These are phyloP conservation scores for Sinocyclocheilus rhinocerous DNA, from an alignment of 2,113 vertebrate genomes.

Conservation along the genomic window DNA sequence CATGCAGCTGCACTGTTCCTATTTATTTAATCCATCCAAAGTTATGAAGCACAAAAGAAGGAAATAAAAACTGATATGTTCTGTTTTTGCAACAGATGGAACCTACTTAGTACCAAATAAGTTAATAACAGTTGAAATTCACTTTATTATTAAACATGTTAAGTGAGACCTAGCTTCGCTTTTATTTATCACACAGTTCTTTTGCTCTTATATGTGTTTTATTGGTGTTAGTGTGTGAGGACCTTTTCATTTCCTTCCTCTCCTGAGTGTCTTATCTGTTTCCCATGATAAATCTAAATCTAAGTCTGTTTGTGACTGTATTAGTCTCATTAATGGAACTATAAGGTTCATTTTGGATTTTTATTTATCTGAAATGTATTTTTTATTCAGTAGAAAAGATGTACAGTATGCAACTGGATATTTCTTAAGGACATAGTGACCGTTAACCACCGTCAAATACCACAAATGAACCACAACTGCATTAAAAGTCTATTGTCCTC, in stretches of 20 bases:
- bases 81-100: not conserved
- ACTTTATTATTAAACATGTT: not conserved
- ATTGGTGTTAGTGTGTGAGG: not conserved
- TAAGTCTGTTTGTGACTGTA: not conserved
- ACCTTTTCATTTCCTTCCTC: conserved; percentile 11
- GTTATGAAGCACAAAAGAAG: not conserved
- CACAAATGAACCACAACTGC: not conserved
- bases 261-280: not conserved
- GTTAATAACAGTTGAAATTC: not conserved
- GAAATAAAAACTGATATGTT: not conserved
- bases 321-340: not conserved
- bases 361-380: not conserved
- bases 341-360: not conserved
- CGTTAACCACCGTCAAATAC: not conserved
- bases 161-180: not conserved
- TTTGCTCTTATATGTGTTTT: not conserved
- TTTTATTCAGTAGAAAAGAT: not conserved
- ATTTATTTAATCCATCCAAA: not conserved
- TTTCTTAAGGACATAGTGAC: not conserved
- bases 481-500: not conserved
- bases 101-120: not conserved
- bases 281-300: not conserved
- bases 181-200: not conserved
- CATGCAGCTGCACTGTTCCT: not conserved
- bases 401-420: not conserved